Evolutionary conservation across 1,140 invertebrate genomes (phyloP), one percentile per base, ranked within the genome.

Genomic region (Aphelinus atriplicis): DNA sequence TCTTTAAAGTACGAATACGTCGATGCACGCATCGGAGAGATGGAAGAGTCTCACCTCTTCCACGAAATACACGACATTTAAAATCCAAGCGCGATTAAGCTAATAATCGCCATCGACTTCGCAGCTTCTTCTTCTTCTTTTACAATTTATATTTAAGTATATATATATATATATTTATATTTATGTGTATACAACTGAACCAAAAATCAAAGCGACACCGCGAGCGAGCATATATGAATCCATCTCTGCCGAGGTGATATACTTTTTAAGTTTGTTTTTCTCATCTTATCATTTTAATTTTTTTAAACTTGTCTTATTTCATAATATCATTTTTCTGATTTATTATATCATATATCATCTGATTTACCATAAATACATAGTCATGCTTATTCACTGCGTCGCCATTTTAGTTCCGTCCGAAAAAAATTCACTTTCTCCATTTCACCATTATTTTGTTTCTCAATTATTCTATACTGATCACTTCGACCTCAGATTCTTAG

Each of bases 361-460:
- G 77, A 80, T 78, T 73, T 45, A 78, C 75, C 78, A 75, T 78
- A 77, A 77, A 77, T 79, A 78, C 69, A 80, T 73, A 71, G 43
- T 67, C 70, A 60, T 74, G 69, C 58, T 68, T 67, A 63, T 70
- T 70, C 45, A 71, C 69, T 58, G 42, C 61, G 56, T 69, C 58
- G 45, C 58, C 69, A 50, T 53, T 53, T 42, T 26, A 71, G 48
- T 71, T 9, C 10, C 56, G 5, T 10, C 26, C 46, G 48, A 56
- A 0, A 47, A 57, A 56, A 50, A 2, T 10, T 56, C 50, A 55
- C 58, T 66, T 10, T 50, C 26, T 61, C 26, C 26, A 26, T 3
- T 5, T 61, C 42, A 61, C n/a, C n/a, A 9, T 61, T 45, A 9
- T 43, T 61, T 3, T 3, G 58, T 45, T 9, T 42, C 42, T 43